These are phyloP conservation scores for Misgurnus mizolepis DNA, from an alignment of 2,113 vertebrate species.

Conservation along the genomic window DNA sequence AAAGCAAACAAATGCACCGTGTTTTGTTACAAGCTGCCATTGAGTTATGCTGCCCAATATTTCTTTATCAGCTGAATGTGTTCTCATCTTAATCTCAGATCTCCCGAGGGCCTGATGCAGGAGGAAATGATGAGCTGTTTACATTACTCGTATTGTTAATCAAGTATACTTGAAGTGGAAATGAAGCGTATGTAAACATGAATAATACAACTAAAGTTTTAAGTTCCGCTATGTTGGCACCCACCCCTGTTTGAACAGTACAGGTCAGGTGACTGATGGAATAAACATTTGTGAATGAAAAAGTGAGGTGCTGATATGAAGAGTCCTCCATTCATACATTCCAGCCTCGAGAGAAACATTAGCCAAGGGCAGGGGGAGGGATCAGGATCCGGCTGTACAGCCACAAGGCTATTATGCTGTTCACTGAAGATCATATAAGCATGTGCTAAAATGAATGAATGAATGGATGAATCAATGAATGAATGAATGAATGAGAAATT, in stretches of 20 bases:
- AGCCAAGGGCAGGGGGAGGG: constrained; percentile 54
- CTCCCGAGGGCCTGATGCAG: background rate
- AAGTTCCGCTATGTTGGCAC: constrained; percentile 34
- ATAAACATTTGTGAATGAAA: constrained; percentile 74
- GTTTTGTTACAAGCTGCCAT: background rate
- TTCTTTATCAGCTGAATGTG: background rate
- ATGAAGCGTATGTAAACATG: constrained; percentile 51
- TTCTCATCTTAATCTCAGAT: background rate
- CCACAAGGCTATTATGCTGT: constrained; percentile 51
- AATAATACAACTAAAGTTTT: constrained; percentile 49
- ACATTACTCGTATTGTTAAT: constrained; percentile 43
- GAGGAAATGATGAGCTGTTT: constrained; percentile 39
- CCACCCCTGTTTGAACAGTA: constrained; percentile 63
- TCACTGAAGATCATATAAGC: constrained; percentile 29
- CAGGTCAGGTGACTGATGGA: constrained; percentile 64
- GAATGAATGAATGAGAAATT: background rate
- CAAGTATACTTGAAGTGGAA: constrained; percentile 41
- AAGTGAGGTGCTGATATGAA: constrained; percentile 53
- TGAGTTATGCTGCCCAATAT: constrained; percentile 17
- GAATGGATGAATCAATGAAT: constrained; percentile 23
- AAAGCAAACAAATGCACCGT: background rate
- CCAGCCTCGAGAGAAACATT: constrained; percentile 66
- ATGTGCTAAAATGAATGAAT: background rate
- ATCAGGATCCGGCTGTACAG: constrained; percentile 42
- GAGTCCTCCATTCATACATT: constrained; percentile 71